Evolutionary conservation across 2,888 invertebrate genomes (phyloP), one percentile per base, ranked within the genome.

Genomic region (Eupithecia centaureata): DNA sequence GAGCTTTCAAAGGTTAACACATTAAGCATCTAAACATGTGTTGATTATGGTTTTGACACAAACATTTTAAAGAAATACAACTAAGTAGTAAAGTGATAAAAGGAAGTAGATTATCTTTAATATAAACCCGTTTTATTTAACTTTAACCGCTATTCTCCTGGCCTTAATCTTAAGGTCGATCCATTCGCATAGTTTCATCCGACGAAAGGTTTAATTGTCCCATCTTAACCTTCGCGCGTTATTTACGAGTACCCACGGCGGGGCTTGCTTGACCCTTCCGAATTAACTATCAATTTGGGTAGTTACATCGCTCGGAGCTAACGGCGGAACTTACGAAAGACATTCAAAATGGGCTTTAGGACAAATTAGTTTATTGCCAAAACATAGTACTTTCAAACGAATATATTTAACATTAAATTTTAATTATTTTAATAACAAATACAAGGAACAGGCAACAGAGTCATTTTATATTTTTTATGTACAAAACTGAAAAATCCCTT

Each of bases 181-280:
- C 82, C 77, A 82, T 81, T 81, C 83, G 82, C 86, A 88, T 88
- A 87, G 86, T 89, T 89, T 67, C 77, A 83, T 81, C 77, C 82
- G 75, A 76, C 73, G 74, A 75, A 80, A 77, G 79, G 80, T 82
- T 83, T 83, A 84, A 84, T 83, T 82, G 83, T 83, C 74, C 71
- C 78, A 79, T 76, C 77, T 76, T 70, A 70, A 69, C 70, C 74
- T 72, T 63, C 61, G 63, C 58, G 65, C 61, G 73, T 68, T 68
- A 73, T 74, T 74, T 70, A 71, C 70, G 70, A 66, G 63, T 33
- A 33, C 69, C 65, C 65, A 54, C 65, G 63, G 64, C 60, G 68
- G 67, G 32, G 64, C 47, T 67, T 32, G 52, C 66, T 70, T 70
- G 70, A 70, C 70, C 70, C 63, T 65, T 62, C 47, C 13, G 42